A percentile compares a stretch with the other conserved stretches of the same genome.
Conservation (phyloP, 2,797 vertebrate species). For the Glossophaga mutica region DNA sequence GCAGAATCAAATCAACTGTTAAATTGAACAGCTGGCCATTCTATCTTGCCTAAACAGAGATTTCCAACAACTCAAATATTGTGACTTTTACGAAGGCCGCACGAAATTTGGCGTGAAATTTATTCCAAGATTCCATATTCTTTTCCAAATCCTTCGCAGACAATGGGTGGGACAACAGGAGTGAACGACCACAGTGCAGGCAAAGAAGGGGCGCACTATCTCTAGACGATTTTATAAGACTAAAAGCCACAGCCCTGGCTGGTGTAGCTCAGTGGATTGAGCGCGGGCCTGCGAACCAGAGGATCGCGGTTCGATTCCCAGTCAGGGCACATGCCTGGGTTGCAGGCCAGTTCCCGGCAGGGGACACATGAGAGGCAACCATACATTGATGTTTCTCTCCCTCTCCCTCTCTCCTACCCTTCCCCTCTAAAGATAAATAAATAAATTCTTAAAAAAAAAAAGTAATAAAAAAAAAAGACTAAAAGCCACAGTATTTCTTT, state of each 20-base stretch:
- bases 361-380: too few relatives aligned
- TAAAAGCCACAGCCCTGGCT: constrained; percentile 6
- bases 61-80: not conserved
- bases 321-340: too few relatives aligned
- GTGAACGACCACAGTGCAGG: not conserved
- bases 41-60: not conserved
- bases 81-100: not conserved
- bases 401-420: too few relatives aligned
- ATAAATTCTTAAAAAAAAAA: too few relatives aligned
- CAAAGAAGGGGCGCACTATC: not conserved
- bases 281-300: too few relatives aligned
- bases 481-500: not conserved
- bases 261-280: too few relatives aligned
- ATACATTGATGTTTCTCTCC: too few relatives aligned
- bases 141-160: not conserved
- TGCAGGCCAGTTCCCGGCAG: too few relatives aligned
- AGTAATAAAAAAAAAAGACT: too few relatives aligned
- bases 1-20: not conserved
- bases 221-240: not conserved
- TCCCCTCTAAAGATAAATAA: too few relatives aligned
- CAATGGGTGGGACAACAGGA: not conserved
- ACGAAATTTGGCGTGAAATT: not conserved
- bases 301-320: too few relatives aligned
- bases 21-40: not conserved
- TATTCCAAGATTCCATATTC: not conserved